Evolutionary conservation across 2,888 invertebrate species (phyloP), one percentile per base, ranked within the genome.

Genomic region (Cerastoderma edule): DNA sequence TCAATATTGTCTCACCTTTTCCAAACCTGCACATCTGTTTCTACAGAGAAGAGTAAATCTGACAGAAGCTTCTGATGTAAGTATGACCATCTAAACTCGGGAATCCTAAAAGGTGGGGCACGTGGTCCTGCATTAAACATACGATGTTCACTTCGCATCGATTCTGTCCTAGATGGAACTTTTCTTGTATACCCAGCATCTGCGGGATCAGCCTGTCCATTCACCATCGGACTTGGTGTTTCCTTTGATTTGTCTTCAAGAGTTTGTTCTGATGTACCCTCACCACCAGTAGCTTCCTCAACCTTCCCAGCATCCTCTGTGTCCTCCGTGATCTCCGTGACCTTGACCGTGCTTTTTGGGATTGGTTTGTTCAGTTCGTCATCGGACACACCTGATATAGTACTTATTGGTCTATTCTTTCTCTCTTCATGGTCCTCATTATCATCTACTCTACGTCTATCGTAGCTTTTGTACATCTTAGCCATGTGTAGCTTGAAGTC

Each of bases 21-120:
- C 96, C 96, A 96, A 57, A 96, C 97, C 95, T 99, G 98, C 24
- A 99, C 97, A 91, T 99, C 99, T 16, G 97, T 97, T 94, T 99
- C 99, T 72, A 99, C 94, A 0, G 99, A 98, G 93, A 98, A 98
- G 35, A 99, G 94, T 44, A 99, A 96, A 93, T 99, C 99, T 19
- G 98, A 97, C 0, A 99, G 94, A 70, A 99, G 94, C 77, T 98
- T 95, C 93, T 99, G 98, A 93, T 99, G 99, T 85, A 99, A 97
- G 93, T 97, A 97, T 0, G 99, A 99, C 99, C 99, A 99, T 89
- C 98, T 96, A 94, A 99, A 99, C 94, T 99, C 99, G 30, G 99
- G 99, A 92, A 99, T 99, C 85, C 99, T 95, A 94, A 99, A 99
- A 2, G 99, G 92, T 50, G 92, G 92, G 10, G 92, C 92, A 33